Percentiles rank a stretch among this genome's conserved stretches.
Evolutionary conservation across 2,888 invertebrate species (phyloP).

Genomic region (Invenusta paracnida): DNA sequence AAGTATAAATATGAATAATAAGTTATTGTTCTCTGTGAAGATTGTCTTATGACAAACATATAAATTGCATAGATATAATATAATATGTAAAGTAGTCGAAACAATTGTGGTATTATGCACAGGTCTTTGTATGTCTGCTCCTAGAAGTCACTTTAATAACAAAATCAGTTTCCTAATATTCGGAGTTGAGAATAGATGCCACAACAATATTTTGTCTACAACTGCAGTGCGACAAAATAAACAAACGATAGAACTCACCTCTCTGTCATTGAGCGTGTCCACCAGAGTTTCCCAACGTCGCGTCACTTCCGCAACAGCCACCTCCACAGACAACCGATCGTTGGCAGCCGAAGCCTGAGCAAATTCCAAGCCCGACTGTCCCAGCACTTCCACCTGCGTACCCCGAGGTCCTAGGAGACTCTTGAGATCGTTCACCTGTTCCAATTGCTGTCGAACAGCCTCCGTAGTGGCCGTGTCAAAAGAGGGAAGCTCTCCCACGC

Average conservation of each 20-base stretch:
- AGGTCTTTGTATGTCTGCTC: too few relatives aligned
- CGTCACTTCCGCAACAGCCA: neutral
- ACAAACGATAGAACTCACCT: neutral
- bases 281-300: slow-evolving; percentile 22
- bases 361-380: neutral
- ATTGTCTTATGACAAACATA: too few relatives aligned
- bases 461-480: neutral
- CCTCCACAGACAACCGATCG: neutral
- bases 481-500: neutral
- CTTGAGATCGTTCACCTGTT: neutral
- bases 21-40: too few relatives aligned
- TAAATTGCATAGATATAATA: too few relatives aligned
- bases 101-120: too few relatives aligned
- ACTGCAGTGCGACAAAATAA: too few relatives aligned
- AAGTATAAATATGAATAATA: too few relatives aligned
- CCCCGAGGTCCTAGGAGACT: neutral
- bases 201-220: too few relatives aligned
- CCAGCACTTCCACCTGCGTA: neutral
- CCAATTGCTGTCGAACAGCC: neutral
- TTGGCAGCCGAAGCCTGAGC: neutral
- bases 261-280: neutral
- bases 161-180: too few relatives aligned
- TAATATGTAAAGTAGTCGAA: too few relatives aligned
- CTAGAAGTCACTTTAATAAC: too few relatives aligned
- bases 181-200: too few relatives aligned